Base-by-base conservation (phyloP, 1,140 invertebrate species). In the Zeugodacus cucurbitae region DNA sequence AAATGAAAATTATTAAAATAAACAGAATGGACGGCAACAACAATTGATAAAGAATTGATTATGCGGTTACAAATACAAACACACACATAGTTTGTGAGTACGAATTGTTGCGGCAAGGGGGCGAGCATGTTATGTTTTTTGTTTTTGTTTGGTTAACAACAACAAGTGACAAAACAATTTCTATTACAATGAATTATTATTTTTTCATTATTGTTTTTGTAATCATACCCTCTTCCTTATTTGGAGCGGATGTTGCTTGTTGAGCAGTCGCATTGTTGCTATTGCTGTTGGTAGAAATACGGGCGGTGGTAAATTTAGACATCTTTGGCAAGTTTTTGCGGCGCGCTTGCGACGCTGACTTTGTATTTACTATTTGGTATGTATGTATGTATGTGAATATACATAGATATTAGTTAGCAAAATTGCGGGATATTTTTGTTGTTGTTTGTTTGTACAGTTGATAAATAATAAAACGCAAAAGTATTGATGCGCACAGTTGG, bases 251-350 rank as follows among this genome's bases (percentile, higher is more conserved):
- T 48, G 74, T 26, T 48, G 74, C 34, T 54, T 44, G 74, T n/a
- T 54, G 41, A 26, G 22, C n/a, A 82, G 37, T 22, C 5, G 2
- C 44, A 20, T 37, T 78, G 37, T 10, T 78, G 70, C 8, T 78
- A n/a, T 48, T 82, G 41, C 11, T 82, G 41, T 48, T 82, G 44
- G 74, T 29, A 54, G 74, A 29, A 54, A 48, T n/a, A 22, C 41
- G 74, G 22, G 37, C n/a, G 37, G 37, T 82, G 22, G 41, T 29
- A 54, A 48, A 48, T 82, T 82, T 82, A 48, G 74, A 82, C 74
- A 48, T 82, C 74, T 82, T 82, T 82, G 74, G 74, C 41, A 48
- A 82, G 26, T 26, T 54, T 82, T 48, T 82, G 74, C 74, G 74
- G 22, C 74, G 74, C 37, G 20, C 41, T 82, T 82, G 74, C 74